Evolutionary conservation across 2,113 vertebrate species (phyloP).

Genomic region (Carassius carassius): DNA sequence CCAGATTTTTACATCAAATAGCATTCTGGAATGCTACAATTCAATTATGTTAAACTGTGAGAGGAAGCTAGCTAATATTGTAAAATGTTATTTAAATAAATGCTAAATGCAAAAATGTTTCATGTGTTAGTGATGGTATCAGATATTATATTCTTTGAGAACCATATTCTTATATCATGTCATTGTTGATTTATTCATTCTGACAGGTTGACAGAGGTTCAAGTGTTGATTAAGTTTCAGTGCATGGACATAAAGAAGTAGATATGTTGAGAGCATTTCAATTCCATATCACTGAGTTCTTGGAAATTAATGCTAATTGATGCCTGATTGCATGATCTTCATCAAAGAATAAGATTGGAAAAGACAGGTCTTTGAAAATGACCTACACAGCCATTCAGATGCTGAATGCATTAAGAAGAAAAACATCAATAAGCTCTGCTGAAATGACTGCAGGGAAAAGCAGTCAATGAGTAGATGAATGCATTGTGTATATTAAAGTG

Average conservation of each 20-base stretch:
- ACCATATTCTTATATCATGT: not conserved
- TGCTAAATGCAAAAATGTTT: not conserved
- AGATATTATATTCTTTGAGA: not conserved
- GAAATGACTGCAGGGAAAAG: conserved; percentile 6
- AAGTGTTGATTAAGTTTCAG: not conserved
- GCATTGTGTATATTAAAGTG: not conserved
- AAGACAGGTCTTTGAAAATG: not conserved
- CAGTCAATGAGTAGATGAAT: conserved; percentile 12
- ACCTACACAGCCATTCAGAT: not conserved
- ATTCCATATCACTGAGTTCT: not conserved
- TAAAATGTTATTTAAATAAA: not conserved
- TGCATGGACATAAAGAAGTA: not conserved
- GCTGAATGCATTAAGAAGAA: conserved; percentile 26
- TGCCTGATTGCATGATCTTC: conserved; percentile 1
- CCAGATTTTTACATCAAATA: not conserved
- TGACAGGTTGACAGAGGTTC: not conserved
- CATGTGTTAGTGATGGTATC: not conserved
- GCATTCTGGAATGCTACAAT: not conserved
- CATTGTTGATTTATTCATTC: not conserved
- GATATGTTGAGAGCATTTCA: not conserved
- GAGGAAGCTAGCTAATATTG: not conserved
- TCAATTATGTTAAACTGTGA: not conserved
- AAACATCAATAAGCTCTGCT: conserved; percentile 4
- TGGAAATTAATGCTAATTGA: not conserved
- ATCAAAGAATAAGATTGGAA: not conserved